A percentile compares a stretch with the other conserved stretches of the same genome.
Evolutionary conservation across 1,140 invertebrate genomes (phyloP).

Genomic region (Drosophila kepulauana): DNA sequence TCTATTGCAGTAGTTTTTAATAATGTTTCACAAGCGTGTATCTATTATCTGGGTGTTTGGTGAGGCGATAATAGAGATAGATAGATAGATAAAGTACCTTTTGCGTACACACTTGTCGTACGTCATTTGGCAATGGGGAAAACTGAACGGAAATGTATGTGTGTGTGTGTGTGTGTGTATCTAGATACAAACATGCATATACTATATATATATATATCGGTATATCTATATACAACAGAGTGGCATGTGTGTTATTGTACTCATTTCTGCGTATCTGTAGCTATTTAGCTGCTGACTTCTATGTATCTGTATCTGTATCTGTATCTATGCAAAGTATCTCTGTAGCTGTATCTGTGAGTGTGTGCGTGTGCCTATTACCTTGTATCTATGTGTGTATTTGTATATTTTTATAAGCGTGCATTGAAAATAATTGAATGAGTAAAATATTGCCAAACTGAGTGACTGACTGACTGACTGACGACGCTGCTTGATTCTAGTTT

Average conservation of each 20-base stretch:
- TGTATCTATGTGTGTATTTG: constrained; percentile 27
- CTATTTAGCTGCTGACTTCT: constrained; percentile 9
- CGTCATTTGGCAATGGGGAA: constrained; percentile 61
- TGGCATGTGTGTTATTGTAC: constrained; percentile 14
- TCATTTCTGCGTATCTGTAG: constrained; percentile 30
- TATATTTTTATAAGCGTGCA: constrained; percentile 52
- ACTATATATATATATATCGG: neutral
- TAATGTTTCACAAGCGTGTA: neutral
- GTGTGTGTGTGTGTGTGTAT: constrained; percentile 11
- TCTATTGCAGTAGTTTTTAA: too few relatives aligned
- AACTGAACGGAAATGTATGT: constrained; percentile 47
- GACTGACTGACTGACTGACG: constrained; percentile 16
- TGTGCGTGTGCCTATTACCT: constrained; percentile 33
- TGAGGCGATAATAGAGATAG: constrained; percentile 6
- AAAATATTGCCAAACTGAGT: constrained; percentile 32
- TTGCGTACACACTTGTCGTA: constrained; percentile 2
- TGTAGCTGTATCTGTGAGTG: constrained; percentile 15
- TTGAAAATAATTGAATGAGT: constrained; percentile 65
- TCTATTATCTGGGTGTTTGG: neutral
- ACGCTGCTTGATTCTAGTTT: constrained; percentile 10
- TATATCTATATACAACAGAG: too few relatives aligned
- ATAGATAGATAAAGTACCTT: constrained; percentile 6
- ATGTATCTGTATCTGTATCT: constrained; percentile 17
- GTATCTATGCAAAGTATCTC: constrained; percentile 1
- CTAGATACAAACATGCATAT: constrained; percentile 8